Evolutionary conservation across 2,888 invertebrate genomes (phyloP), one percentile per base, ranked within the genome.

Genomic region (Tinea trinotella): DNA sequence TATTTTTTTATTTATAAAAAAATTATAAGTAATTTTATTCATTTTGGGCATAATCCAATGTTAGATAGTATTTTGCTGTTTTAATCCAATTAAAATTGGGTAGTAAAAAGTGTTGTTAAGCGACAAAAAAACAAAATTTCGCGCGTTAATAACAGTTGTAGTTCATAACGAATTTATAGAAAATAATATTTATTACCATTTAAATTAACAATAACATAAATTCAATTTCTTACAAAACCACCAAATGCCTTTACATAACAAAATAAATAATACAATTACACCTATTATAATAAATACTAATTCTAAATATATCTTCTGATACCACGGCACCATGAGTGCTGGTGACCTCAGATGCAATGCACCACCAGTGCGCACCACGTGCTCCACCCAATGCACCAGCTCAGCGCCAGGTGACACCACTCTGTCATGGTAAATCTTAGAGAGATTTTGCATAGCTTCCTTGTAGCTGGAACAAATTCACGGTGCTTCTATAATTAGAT

Each of bases 351-450:
- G 55, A 52, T 58, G 53, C 10, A 53, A 22, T n/a, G 57, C 56
- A 1, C 59, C 59, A 7, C 49, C 24, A 1, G 48, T 54, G 3
- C 15, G 36, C 4, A 55, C 35, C 7, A 57, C 58, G 18, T 58
- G 58, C 20, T 58, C 56, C 7, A 59, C 54, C 57, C 59, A 59
- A 13, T 56, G 57, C 22, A 57, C 56, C 40, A 59, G 24, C 30
- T 58, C 59, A 9, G 55, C 46, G 22, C 53, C 35, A 1, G 59
- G 57, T 7, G 49, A 9, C 5, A 55, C 52, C n/a, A 52, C 53
- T 5, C 57, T 53, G 36, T 59, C 57, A 22, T 58, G 59, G 52
- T 59, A 59, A 18, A 52, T 52, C 1, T 30, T 36, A 5, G 59
- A 59, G 18, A 52, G 35, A n/a, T 24, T n/a, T 17, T 56, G 53